phyloP scores from a whole-genome alignment of 2,888 invertebrate species.

The Nomada lathburiana region DNA sequence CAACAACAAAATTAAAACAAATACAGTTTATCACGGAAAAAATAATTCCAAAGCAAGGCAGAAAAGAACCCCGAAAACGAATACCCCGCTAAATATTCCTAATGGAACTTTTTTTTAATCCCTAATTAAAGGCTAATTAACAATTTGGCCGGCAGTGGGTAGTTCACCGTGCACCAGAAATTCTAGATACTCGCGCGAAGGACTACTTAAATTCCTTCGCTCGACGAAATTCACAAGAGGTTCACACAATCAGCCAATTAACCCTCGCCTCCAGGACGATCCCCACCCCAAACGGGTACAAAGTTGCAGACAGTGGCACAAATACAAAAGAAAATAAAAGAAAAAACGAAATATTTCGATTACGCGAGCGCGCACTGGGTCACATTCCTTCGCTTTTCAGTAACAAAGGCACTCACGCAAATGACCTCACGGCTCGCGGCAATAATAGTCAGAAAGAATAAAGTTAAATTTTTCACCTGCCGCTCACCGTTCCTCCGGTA shows the following conservation, averaged over 20 bases:
- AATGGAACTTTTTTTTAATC: neutral
- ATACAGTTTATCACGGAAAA: neutral
- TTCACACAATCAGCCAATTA: slow-evolving; percentile 14
- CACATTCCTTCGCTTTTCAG: neutral
- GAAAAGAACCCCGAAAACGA: neutral
- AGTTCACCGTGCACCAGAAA: neutral
- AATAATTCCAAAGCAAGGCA: neutral
- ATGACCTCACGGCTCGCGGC: slow-evolving; percentile 28
- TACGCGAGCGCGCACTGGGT: neutral
- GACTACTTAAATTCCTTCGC: neutral
- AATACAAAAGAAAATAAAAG: neutral
- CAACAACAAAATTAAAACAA: neutral
- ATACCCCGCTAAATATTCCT: neutral
- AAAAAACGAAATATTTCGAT: neutral
- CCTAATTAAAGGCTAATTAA: neutral
- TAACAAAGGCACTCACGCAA: slow-evolving; percentile 28
- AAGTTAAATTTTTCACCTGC: slow-evolving; percentile 60
- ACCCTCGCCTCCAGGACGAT: neutral
- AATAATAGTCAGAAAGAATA: slow-evolving; percentile 54
- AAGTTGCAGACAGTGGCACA: neutral
- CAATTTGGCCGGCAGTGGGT: neutral
- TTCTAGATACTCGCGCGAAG: neutral
- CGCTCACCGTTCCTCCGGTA: slow-evolving; percentile 24
- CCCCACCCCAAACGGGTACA: neutral
- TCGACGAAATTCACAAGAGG: neutral